These are phyloP conservation scores for Oedothorax gibbosus DNA, from an alignment of 1,140 invertebrate species.

Conservation along the genomic window DNA sequence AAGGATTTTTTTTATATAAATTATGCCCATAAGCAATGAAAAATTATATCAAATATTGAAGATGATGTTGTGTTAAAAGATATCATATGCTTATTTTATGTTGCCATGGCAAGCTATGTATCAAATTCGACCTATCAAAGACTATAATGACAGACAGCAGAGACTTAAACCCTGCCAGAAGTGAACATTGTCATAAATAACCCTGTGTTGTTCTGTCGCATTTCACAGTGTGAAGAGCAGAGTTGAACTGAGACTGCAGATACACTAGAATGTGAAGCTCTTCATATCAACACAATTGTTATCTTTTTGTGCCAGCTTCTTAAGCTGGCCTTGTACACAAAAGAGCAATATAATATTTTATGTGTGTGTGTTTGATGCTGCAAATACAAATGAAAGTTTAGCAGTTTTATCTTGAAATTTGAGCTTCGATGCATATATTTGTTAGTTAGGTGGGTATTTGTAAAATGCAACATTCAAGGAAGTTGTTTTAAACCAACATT, in stretches of 20 bases:
- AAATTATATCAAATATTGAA: not conserved
- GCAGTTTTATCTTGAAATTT: conserved; percentile 18
- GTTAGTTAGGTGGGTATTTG: conserved; percentile 44
- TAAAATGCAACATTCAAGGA: conserved; percentile 46
- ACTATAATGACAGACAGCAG: conserved; percentile 15
- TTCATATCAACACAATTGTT: conserved; percentile 50
- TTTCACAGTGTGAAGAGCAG: conserved; percentile 31
- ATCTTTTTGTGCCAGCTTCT: conserved; percentile 21
- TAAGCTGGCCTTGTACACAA: conserved; percentile 24
- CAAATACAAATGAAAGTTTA: conserved; percentile 15
- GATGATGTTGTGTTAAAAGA: not conserved
- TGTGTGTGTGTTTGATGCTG: conserved; percentile 18
- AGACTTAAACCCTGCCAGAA: conserved; percentile 17
- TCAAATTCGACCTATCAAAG: not conserved
- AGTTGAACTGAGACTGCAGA: conserved; percentile 2
- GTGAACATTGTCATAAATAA: not conserved
- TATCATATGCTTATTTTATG: not conserved
- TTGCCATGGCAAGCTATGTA: conserved; percentile 48
- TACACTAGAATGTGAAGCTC: conserved; percentile 5
- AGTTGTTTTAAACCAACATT: conserved; percentile 29
- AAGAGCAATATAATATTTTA: conserved; percentile 57
- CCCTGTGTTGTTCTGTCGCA: conserved; percentile 21
- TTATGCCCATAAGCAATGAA: too few relatives aligned
- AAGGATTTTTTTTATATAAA: not conserved
- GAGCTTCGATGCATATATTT: conserved; percentile 45